A percentile compares a stretch with the other conserved stretches of the same genome.
Evolutionary conservation across 2,888 invertebrate genomes (phyloP).

Genomic region (Seladonia tumulorum): DNA sequence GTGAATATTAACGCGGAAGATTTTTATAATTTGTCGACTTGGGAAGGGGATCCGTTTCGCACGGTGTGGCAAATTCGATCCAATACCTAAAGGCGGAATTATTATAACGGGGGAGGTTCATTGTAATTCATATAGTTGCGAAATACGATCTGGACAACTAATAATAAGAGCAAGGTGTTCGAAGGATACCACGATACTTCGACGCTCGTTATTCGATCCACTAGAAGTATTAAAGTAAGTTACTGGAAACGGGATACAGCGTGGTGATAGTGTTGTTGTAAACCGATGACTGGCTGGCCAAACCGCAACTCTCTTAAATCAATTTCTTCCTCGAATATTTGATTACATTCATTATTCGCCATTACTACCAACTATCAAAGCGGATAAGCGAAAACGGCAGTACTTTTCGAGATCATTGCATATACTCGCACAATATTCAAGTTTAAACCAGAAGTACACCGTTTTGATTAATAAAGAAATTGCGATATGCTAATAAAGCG

Average conservation of each 20-base stretch:
- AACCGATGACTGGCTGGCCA: neutral
- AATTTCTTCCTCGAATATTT: neutral
- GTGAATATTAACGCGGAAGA: neutral
- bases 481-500: neutral
- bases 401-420: neutral
- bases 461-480: neutral
- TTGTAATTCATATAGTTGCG: neutral
- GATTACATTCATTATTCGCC: neutral
- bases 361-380: neutral
- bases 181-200: neutral
- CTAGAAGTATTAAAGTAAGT: neutral
- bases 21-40: neutral
- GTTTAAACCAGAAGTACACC: neutral
- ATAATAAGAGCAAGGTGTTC: conserved; percentile 9
- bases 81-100: neutral
- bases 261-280: neutral
- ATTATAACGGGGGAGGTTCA: neutral
- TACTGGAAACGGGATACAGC: neutral
- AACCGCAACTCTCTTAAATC: conserved; percentile 8
- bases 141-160: conserved; percentile 8
- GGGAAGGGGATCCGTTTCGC: neutral
- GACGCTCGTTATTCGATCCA: neutral
- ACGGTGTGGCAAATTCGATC: neutral
- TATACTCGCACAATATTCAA: neutral
- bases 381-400: neutral